Evolutionary conservation across 2,888 invertebrate genomes (phyloP), one percentile per base, ranked within the genome.

Genomic region (Allophyes oxyacanthae): DNA sequence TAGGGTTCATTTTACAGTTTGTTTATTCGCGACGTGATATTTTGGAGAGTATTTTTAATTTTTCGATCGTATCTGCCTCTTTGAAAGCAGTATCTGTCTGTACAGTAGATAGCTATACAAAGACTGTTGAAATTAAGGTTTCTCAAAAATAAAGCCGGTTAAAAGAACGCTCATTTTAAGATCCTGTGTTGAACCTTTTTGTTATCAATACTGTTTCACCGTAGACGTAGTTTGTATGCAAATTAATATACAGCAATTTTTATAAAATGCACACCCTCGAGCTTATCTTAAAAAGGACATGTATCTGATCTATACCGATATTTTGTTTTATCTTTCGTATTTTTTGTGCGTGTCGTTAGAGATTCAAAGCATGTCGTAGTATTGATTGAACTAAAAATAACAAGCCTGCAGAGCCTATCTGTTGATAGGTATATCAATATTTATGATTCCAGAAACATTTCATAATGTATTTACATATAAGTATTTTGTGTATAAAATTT

Each of bases 151-250:
- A 54, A 49, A 36, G 34, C 36, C 33, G 30, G 34, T 25, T 44
- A 40, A 41, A 65, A 56, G 33, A 52, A 32, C 50, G 15, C 32
- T 45, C 32, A 51, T 49, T 52, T 56, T 52, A 20, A 26, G 5
- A 32, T 46, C 11, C 34, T 45, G 11, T 40, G 32, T 36, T 33
- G 13, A 41, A 33, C n/a, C 9, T 45, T 67, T 50, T 53, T 70
- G 56, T 36, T 69, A 54, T 70, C 46, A 57, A 43, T 58, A 58
- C 36, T 46, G 36, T 48, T 65, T 37, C 20, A 20, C 7, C 15
- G 7, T 40, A 40, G 26, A 50, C 11, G 14, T 25, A 38, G 51
- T 64, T 48, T 44, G 11, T 33, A 51, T 66, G 48, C 14, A 67
- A 49, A 45, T 52, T 1, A 51, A 43, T 48, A 44, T 30, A 33